Base-by-base conservation (phyloP, 2,888 invertebrate genomes). In the Thecophora atra region DNA sequence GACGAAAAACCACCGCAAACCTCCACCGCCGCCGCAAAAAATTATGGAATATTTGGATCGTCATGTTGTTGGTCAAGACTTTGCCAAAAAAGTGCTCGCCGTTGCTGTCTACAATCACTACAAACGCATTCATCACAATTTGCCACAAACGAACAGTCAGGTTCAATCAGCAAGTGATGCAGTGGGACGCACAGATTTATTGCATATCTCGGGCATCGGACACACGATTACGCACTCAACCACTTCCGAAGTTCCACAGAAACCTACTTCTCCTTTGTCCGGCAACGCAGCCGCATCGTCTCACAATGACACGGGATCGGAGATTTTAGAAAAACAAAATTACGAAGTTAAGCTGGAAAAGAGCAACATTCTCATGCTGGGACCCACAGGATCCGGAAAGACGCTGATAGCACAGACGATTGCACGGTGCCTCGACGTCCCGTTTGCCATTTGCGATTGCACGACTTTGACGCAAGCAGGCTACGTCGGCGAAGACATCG, bases 91-190 rank as follows among this genome's bases (percentile, higher is more conserved):
- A 88, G 98, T 98, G 52, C 88, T 99, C 51, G 93, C 98, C 0
- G 99, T 99, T 47, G 98, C 99, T 15, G 99, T 99, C 0, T 99
- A 99, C 88, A 98, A 99, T 88, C 99, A 99, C 86, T 99, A 99
- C 88, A 98, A 99, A 88, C 89, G 99, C 81, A 96, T 99, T 82
- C 95, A 95, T 87, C 97, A 98, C 87, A 98, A 98, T 88, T 89
- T 95, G 74, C 92, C 91, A 78, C 89, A 86, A 74, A 54, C 75
- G 37, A 75, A 51, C 72, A 76, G 82, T 66, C 81, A 83, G 69
- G 79, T 80, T 56, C 77, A 79, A 84, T 28, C 74, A 70, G 19
- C 74, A 15, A 11, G 77, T 7, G 73, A 74, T 64, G 71, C 86
- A 2, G 81, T 86, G 77, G 82, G 83, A 1, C 81, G 86, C 2